Evolutionary conservation across 2,888 invertebrate genomes (phyloP), one percentile per base, ranked within the genome.

Genomic region (Corythucha ciliata): DNA sequence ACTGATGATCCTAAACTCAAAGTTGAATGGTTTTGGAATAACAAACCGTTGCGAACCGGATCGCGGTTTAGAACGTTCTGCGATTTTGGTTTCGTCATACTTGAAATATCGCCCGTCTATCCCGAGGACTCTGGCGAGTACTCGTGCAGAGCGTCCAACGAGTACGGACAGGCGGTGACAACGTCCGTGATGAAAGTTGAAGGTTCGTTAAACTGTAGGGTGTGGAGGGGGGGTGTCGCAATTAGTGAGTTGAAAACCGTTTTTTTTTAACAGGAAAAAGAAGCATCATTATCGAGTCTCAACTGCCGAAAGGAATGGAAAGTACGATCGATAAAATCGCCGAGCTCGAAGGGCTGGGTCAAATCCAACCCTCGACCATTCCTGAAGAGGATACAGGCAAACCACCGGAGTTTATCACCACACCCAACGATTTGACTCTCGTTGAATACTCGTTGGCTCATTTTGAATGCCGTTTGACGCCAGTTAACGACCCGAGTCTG

Each of bases 71-170:
- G 94, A 59, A 93, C 94, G 25, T 91, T 93, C 80, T 89, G 92
- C 66, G 96, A 97, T 72, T 96, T 97, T 69, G 96, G 97, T 52
- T 94, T 93, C 66, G 94, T 93, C 24, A 92, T 96, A 60, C 75
- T 97, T 59, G 96, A 97, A 75, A 94, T 97, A 62, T 88, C 92
- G 7, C 96, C 96, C 0, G 92, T 94, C 10, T 93, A 93, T 67
- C 91, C 92, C 1, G 92, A 93, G 73, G 96, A 97, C 68, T 87
- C 91, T 22, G 94, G 93, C 16, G 88, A 88, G 71, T 89, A 87
- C 65, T 80, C 85, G 42, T 91, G 91, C 70, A 77, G 90, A 64
- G 91, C 91, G 16, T 79, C 77, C 53, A 91, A 91, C 63, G 84
- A 89, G 60, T 88, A 86, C 60, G 91, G 91, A 40, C 85, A 91